Conservation (phyloP, 92 coral and sea anemone genomes). For the Porites lobata region DNA sequence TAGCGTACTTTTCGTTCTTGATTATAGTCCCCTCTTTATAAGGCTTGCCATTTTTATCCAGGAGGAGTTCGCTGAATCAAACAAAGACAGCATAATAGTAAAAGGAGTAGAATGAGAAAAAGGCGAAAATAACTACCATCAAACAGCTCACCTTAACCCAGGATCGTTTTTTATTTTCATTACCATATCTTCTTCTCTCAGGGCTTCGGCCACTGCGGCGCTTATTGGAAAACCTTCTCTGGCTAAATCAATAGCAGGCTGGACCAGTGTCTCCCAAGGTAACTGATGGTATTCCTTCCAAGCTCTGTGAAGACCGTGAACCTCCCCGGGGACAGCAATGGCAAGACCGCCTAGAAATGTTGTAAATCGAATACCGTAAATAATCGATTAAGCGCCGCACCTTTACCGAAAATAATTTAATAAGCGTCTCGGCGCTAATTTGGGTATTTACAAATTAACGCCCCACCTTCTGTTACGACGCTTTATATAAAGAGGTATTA, state of each 20-base stretch:
- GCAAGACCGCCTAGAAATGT: too few species aligned
- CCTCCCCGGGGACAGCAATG: constrained; percentile 76
- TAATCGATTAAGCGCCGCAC: too few species aligned
- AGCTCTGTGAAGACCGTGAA: constrained; percentile 67
- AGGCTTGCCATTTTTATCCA: constrained; percentile 67
- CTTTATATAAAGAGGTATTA: too few species aligned
- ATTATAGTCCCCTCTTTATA: constrained; percentile 72
- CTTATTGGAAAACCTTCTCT: constrained; percentile 73
- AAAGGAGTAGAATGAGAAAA: too few species aligned
- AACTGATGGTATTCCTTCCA: constrained; percentile 84
- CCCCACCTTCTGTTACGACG: too few species aligned
- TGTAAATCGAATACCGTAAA: too few species aligned
- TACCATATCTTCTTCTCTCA: constrained; percentile 5
- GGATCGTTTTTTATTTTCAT: constrained; percentile 49
- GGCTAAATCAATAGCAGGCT: constrained; percentile 83
- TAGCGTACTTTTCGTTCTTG: constrained; percentile 73
- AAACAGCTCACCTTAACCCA: constrained; percentile 73
- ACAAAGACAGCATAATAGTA: too few species aligned
- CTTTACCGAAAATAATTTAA: too few species aligned
- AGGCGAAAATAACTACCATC: too few species aligned
- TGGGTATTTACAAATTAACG: too few species aligned
- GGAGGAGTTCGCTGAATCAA: constrained; percentile 68
- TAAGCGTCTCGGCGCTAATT: too few species aligned
- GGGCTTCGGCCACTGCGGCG: constrained; percentile 44
- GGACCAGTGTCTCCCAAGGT: constrained; percentile 82